phyloP scores from a whole-genome alignment of 2,888 invertebrate species.

The Oeneis ivallda region DNA sequence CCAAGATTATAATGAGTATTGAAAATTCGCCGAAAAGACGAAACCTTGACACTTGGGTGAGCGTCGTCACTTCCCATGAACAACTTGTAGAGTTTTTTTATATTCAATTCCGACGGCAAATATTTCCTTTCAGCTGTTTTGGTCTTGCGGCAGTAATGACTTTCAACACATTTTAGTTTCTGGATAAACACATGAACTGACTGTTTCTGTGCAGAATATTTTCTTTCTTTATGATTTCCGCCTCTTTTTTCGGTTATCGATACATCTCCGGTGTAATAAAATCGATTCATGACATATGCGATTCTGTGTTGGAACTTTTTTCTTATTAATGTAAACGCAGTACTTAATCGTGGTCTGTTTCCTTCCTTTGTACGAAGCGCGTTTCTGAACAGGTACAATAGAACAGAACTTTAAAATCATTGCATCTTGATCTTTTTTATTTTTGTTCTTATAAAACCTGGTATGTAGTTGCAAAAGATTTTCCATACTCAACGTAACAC shows the following conservation, averaged over 20 bases:
- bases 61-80: too few species aligned
- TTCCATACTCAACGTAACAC: too few species aligned
- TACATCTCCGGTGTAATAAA: not conserved
- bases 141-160: too few species aligned
- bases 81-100: too few species aligned
- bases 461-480: not conserved
- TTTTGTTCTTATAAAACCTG: not conserved
- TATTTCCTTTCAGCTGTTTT: too few species aligned
- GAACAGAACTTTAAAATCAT: not conserved
- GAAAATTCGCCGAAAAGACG: not conserved
- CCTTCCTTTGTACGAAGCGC: not conserved
- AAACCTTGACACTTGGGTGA: not conserved
- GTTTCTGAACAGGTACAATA: conserved; percentile 1
- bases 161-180: too few species aligned
- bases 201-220: too few species aligned
- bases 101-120: too few species aligned
- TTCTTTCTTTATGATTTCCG: too few species aligned
- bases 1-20: not conserved
- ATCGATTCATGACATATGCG: not conserved
- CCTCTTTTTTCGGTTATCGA: too few species aligned
- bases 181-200: too few species aligned
- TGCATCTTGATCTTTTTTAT: not conserved
- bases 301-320: not conserved
- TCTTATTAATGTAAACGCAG: not conserved
- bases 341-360: not conserved